Evolutionary conservation across 2,113 vertebrate species (phyloP).

Genomic region (Podarcis cretensis): DNA sequence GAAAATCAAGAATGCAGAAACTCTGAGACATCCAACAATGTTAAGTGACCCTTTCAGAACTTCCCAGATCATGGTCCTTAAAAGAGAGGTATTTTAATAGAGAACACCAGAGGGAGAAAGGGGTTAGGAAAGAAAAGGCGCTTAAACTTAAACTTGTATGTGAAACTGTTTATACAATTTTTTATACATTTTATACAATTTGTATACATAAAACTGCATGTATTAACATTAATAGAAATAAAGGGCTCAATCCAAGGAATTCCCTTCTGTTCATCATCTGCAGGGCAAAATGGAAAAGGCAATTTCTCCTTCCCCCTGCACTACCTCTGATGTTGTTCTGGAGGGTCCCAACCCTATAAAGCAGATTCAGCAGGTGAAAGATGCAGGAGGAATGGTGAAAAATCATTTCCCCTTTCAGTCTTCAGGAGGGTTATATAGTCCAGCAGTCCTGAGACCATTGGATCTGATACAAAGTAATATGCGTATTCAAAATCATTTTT

Average conservation of each 20-base stretch:
- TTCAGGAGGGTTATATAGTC: neutral
- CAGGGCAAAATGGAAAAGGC: neutral
- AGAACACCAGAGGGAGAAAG: neutral
- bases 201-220: neutral
- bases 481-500: too few species aligned
- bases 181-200: too few species aligned
- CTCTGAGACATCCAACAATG: neutral
- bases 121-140: neutral
- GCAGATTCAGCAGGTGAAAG: neutral
- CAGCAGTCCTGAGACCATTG: neutral
- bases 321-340: neutral
- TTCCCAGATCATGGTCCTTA: neutral
- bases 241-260: neutral
- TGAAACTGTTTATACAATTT: neutral
- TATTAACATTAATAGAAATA: neutral
- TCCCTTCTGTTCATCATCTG: neutral
- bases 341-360: neutral
- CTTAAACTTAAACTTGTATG: neutral
- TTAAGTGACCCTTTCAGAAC: neutral
- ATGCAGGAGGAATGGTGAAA: neutral
- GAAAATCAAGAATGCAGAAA: neutral
- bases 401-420: neutral
- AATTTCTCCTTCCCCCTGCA: neutral
- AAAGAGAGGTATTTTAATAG: too few species aligned
- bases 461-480: neutral